Evolutionary conservation across 1,140 invertebrate genomes (phyloP), one percentile per base, ranked within the genome.

Genomic region (Drosophila nannoptera): DNA sequence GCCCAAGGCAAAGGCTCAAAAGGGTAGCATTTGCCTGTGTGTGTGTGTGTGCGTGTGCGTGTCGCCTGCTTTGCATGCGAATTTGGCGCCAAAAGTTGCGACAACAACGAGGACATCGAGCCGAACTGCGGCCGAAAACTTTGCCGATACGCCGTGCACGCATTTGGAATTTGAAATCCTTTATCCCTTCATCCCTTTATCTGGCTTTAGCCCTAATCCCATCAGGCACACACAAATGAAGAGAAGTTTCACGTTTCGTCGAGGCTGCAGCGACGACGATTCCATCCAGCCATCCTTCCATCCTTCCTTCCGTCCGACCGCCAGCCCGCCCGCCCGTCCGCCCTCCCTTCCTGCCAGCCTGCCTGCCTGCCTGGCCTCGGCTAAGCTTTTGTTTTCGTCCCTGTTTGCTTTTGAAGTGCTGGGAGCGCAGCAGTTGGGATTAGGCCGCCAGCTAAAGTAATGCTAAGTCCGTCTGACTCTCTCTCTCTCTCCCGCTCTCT

Each of bases 111-210:
- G 22, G 22, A 22, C 22, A 22, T 2, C 22, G 22, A 22, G 22
- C 22, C 22, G 22, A 45, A 62, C 31, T 50, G 46, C 32, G 52
- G 61, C 66, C 74, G 48, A 29, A 60, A 40, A 62, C 69, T 67
- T 66, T 69, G 43, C 35, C 49, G 32, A 8, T 35, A 7, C 32
- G 58, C 65, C 67, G 60, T 64, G 77, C 75, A 82, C 67, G 78
- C 82, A 82, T 77, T 82, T 56, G 43, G 63, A 62, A 83, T 87
- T 69, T 65, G 71, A 73, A 88, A 87, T 87, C 80, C 80, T 87
- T 89, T 89, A 89, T 89, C 88, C 80, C 80, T 87, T 89, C 89
- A 89, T 89, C 88, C 88, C 80, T 89, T 89, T 89, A 89, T 89
- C 88, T 89, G 88, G 88, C 87, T 89, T 89, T 89, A 75, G 73